Conservation (phyloP, 2,113 vertebrate species). For the Colius striatus region DNA sequence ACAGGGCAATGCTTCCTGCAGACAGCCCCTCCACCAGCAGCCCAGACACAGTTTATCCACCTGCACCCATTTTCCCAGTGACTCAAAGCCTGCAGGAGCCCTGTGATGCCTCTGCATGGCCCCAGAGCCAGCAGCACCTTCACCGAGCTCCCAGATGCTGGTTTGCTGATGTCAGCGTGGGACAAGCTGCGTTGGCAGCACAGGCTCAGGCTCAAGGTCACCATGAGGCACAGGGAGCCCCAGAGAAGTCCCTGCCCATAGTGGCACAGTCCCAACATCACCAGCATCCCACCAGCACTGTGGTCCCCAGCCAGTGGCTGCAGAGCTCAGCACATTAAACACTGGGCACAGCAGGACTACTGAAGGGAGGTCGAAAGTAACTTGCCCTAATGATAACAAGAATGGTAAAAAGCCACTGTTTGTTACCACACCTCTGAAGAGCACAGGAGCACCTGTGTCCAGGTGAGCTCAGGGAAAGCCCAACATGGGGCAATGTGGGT, state of each 20-base stretch:
- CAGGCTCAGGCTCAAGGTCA: background rate
- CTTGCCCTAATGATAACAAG: background rate
- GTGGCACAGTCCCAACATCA: background rate
- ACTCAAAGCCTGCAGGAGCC: background rate
- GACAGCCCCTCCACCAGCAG: background rate
- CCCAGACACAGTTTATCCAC: background rate
- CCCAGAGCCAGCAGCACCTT: background rate
- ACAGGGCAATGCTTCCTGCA: accelerated
- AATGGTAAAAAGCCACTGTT: background rate
- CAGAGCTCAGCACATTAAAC: background rate
- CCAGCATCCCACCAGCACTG: background rate
- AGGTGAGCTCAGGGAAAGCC: accelerated
- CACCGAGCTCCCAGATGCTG: background rate
- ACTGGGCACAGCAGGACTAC: background rate
- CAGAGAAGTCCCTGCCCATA: accelerated
- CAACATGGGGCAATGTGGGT: accelerated
- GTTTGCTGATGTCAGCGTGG: accelerated
- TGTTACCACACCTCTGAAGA: background rate
- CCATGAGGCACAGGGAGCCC: background rate
- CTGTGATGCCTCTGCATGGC: background rate
- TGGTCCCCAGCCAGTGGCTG: accelerated
- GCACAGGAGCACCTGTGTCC: accelerated
- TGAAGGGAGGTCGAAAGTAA: background rate
- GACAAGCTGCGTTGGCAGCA: background rate
- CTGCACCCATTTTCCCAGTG: accelerated